phyloP scores from a whole-genome alignment of 53 echinoderm and acorn worm species.

The Holothuria leucospilota region DNA sequence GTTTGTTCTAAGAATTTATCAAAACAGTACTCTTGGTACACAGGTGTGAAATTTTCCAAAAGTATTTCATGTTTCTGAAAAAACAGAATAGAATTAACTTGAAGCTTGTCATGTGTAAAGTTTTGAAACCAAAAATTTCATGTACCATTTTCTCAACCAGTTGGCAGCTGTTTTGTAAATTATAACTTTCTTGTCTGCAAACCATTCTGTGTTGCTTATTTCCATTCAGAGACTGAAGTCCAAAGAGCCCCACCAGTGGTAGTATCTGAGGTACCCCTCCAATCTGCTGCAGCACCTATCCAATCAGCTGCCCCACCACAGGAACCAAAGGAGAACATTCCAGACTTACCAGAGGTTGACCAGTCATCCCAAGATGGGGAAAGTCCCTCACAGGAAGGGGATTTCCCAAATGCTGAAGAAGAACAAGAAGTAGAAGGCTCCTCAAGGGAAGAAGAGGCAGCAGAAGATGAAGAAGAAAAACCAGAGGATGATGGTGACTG shows the following conservation, averaged over 20 bases:
- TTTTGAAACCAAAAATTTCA: no score
- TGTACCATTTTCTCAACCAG: no score
- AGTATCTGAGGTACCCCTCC: slow-evolving; percentile 7
- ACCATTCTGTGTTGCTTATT: no score
- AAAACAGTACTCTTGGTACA: no score
- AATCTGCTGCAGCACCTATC: slow-evolving; percentile 30
- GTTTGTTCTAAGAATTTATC: no score
- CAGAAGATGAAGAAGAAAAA: slow-evolving; percentile 63
- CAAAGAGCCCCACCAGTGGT: neutral
- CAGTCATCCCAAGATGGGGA: slow-evolving; percentile 54
- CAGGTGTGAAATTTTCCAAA: no score
- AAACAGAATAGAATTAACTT: no score
- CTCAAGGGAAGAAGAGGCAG: slow-evolving; percentile 63
- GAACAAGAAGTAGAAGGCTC: slow-evolving; percentile 33
- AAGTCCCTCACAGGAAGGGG: slow-evolving; percentile 26
- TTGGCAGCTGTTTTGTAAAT: no score
- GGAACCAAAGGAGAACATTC: slow-evolving; percentile 32
- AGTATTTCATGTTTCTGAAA: no score
- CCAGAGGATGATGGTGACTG: slow-evolving; percentile 56
- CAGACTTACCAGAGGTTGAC: slow-evolving; percentile 50
- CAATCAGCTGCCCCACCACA: slow-evolving; percentile 57
- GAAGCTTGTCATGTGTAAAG: no score
- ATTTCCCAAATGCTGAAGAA: slow-evolving; percentile 24
- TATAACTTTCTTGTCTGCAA: no score
- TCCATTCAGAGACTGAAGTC: no score